A percentile compares a stretch with the other conserved stretches of the same genome.
phyloP scores from a whole-genome alignment of 1,140 invertebrate species.

The Macrocentrus cingulum region DNA sequence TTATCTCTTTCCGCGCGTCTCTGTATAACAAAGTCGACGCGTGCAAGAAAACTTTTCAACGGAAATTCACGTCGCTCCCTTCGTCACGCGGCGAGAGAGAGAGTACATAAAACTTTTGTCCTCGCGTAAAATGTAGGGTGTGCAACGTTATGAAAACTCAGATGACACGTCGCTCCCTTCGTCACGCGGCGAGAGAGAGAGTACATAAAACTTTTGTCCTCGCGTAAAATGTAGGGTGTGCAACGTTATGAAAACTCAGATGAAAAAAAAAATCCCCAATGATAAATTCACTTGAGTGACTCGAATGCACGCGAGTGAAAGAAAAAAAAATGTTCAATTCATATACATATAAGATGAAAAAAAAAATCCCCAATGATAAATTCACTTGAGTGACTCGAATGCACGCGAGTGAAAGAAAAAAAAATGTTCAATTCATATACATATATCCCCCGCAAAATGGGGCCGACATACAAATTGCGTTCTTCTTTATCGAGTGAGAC shows the following conservation, averaged over 20 bases:
- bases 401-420: neutral
- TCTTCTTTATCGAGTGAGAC: no score
- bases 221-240: neutral
- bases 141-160: neutral
- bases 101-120: neutral
- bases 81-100: slow-evolving; percentile 10
- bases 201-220: neutral
- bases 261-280: no score
- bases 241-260: neutral
- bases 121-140: neutral
- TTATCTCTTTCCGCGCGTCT: slow-evolving; percentile 11
- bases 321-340: no score
- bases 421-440: neutral
- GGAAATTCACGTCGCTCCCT: slow-evolving; percentile 8
- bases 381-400: no score
- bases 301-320: no score
- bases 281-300: neutral
- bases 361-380: no score
- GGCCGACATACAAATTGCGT: slow-evolving; percentile 7
- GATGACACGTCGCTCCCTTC: slow-evolving; percentile 1
- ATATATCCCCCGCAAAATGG: no score
- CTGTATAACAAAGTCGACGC: slow-evolving; percentile 10
- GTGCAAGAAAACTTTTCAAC: slow-evolving; percentile 14
- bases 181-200: slow-evolving; percentile 8
- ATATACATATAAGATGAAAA: no score